Evolutionary conservation across 2,797 vertebrate genomes (phyloP).

Genomic region (Cercopithecus mitis): DNA sequence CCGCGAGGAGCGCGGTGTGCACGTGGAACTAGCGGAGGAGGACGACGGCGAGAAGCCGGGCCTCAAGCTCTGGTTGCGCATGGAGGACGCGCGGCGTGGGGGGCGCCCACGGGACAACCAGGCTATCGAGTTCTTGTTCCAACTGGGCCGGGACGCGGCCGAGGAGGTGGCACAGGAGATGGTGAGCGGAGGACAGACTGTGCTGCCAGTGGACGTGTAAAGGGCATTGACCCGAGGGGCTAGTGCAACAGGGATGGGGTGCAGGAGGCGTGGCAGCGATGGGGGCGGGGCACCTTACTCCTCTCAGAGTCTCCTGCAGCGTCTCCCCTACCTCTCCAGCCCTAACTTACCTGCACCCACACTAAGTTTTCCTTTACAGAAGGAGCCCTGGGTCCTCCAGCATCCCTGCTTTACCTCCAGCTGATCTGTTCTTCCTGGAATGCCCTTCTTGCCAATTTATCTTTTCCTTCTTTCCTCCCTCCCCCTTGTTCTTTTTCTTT

Average conservation of each 20-base stretch:
- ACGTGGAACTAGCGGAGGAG: slow-evolving; percentile 96
- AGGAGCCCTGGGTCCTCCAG: background rate
- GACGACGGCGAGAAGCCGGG: slow-evolving; percentile 93
- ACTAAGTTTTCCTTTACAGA: background rate
- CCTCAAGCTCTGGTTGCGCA: slow-evolving; percentile 98
- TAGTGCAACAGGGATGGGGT: background rate
- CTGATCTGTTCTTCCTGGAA: background rate
- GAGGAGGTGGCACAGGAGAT: slow-evolving; percentile 99
- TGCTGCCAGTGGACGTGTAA: background rate
- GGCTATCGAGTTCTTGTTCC: slow-evolving; percentile 97
- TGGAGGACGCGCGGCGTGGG: slow-evolving; percentile 95
- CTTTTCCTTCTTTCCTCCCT: background rate
- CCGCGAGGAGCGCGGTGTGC: slow-evolving; percentile 96
- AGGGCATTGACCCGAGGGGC: background rate
- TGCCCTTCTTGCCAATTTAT: background rate
- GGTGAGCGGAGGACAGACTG: slow-evolving; percentile 86
- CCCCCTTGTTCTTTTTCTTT: background rate
- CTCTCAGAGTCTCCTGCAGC: background rate
- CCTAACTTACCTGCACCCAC: background rate
- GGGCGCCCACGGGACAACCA: slow-evolving; percentile 99
- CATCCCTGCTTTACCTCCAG: background rate
- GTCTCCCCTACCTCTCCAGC: background rate
- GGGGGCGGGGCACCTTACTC: background rate
- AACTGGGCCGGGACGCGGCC: slow-evolving; percentile 95
- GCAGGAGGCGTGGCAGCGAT: background rate